Evolutionary conservation across 2,797 vertebrate genomes (phyloP), one percentile per base, ranked within the genome.

Genomic region (Netta rufina): DNA sequence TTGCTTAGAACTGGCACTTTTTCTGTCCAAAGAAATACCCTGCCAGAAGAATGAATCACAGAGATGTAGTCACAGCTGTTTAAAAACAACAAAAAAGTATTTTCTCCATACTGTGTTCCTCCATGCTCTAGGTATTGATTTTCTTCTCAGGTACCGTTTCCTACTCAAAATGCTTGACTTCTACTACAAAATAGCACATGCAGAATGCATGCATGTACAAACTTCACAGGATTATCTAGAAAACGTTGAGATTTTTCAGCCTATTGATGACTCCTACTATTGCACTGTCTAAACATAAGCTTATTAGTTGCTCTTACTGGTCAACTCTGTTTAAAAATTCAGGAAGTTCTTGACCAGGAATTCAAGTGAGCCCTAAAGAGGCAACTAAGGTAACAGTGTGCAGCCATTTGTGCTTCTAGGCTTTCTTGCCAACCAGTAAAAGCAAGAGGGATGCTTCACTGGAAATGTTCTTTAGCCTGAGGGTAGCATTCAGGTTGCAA

Each of bases 401-500:
- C 77, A 93, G 95, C 92, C 96, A 4, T 86, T 92, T 92, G 84
- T 93, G 95, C 95, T 95, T 96, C 69, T 41, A 32, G 77, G 71
- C 6, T 65, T 89, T 47, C 56, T 72, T 28, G 20, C 7, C 43
- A 47, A 45, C 38, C 62, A 62, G 72, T 45, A 87, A 91, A 87
- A 92, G 38, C 66, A 30, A 71, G 30, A 51, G 30, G 27, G 33
- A 16, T 8, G 7, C 28, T 66, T 70, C 39, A 3, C 13, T 25
- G 56, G 92, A 87, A 91, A 66, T 12, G 24, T 5, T 71, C 39
- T 19, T 2, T 13, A 87, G 58, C 41, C 27, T 60, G 49, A 72
- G 45, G 60, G 64, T 18, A 74, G 60, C n/a, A 38, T 87, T 70
- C 39, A 17, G 7, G 62, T 33, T 30, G 73, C 54, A 84, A 91